These are phyloP conservation scores for Alviniconcha strummeri DNA, from an alignment of 2,888 invertebrate genomes.

Conservation along the genomic window DNA sequence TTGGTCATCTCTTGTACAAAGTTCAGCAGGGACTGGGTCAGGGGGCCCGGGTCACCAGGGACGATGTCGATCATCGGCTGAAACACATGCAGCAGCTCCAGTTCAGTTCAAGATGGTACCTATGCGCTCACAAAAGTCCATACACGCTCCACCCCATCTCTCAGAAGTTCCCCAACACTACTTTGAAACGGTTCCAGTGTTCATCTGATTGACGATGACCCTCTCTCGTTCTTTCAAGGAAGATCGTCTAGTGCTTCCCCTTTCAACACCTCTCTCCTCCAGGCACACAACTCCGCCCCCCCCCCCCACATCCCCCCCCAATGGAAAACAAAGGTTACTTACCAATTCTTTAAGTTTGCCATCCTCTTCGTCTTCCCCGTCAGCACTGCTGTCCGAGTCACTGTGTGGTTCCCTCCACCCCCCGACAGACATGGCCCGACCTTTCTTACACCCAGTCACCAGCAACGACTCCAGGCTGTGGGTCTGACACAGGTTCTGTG, in stretches of 20 bases:
- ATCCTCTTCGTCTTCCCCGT: conserved; percentile 46
- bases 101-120: too few relatives aligned
- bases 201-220: too few relatives aligned
- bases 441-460: conserved; percentile 59
- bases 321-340: conserved; percentile 3
- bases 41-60: conserved; percentile 69
- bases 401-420: conserved; percentile 42
- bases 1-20: conserved; percentile 74
- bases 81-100: conserved; percentile 31
- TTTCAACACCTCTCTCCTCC: too few relatives aligned
- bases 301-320: too few relatives aligned
- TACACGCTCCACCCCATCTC: too few relatives aligned
- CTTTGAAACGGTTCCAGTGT: too few relatives aligned
- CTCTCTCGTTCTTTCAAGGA: too few relatives aligned
- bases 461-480: conserved; percentile 63
- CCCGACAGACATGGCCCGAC: conserved; percentile 52
- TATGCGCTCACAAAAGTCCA: too few relatives aligned
- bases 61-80: conserved; percentile 69
- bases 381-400: conserved; percentile 50
- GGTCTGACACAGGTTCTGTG: conserved; percentile 71
- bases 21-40: conserved; percentile 70
- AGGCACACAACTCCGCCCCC: too few relatives aligned
- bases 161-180: too few relatives aligned
- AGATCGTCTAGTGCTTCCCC: too few relatives aligned
- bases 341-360: conserved; percentile 51